These are phyloP conservation scores for Zaprionus ornatus DNA, from an alignment of 1,140 invertebrate species.

Conservation along the genomic window DNA sequence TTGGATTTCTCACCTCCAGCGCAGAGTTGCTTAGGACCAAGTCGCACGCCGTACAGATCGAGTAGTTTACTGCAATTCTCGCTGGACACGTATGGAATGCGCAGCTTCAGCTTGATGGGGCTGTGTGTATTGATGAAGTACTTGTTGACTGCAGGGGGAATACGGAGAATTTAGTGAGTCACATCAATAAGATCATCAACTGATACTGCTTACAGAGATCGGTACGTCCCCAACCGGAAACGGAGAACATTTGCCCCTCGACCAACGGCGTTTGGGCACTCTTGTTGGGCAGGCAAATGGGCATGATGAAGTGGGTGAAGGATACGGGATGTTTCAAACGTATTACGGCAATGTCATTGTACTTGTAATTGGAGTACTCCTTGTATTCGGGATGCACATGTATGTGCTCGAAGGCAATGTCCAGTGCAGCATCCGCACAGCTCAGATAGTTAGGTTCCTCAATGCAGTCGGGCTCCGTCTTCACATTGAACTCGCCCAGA, in stretches of 20 bases:
- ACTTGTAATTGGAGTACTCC: constrained; percentile 67
- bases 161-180: background rate
- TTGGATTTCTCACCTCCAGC: constrained; percentile 87
- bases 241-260: constrained; percentile 86
- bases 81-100: constrained; percentile 70
- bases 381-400: constrained; percentile 84
- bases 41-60: constrained; percentile 77
- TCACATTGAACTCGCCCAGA: constrained; percentile 87
- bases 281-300: constrained; percentile 89
- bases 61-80: constrained; percentile 75
- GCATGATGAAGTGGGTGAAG: constrained; percentile 89
- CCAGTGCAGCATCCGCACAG: constrained; percentile 82
- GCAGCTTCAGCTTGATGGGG: constrained; percentile 80
- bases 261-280: constrained; percentile 83
- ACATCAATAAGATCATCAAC: background rate
- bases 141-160: constrained; percentile 66
- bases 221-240: constrained; percentile 93
- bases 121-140: constrained; percentile 80
- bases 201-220: constrained; percentile 84
- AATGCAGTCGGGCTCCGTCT: constrained; percentile 86
- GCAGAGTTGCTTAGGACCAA: constrained; percentile 87
- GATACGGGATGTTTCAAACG: constrained; percentile 90
- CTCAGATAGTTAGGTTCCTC: constrained; percentile 66
- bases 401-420: constrained; percentile 80
- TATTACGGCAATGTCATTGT: constrained; percentile 91